Evolutionary conservation across 2,113 vertebrate species (phyloP).

Genomic region (Phainopepla nitens): DNA sequence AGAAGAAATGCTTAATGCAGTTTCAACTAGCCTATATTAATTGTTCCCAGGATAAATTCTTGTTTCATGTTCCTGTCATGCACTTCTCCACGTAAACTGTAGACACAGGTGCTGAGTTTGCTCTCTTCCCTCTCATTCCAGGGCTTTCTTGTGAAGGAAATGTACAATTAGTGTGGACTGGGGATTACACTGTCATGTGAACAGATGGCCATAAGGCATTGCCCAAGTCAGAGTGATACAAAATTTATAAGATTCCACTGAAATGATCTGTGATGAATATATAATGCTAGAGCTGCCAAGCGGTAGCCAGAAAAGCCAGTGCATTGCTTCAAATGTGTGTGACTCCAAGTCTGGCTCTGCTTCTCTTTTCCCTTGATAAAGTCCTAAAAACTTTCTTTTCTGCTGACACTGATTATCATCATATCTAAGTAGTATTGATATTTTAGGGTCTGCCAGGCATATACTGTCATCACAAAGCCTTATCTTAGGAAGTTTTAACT

Average conservation of each 20-base stretch:
- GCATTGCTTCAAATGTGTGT: neutral
- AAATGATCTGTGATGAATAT: neutral
- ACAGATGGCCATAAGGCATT: neutral
- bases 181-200: neutral
- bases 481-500: slow-evolving; percentile 28
- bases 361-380: neutral
- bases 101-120: neutral
- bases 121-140: neutral
- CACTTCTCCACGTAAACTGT: neutral
- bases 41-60: neutral
- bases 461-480: slow-evolving; percentile 5
- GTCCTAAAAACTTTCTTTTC: neutral
- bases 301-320: neutral
- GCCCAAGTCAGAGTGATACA: neutral
- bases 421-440: slow-evolving; percentile 18
- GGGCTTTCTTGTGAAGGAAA: neutral
- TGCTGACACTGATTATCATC: neutral
- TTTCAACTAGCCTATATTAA: neutral
- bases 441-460: neutral
- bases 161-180: neutral
- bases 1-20: neutral
- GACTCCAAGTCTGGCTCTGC: neutral
- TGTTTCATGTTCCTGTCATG: neutral
- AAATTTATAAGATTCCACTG: neutral
- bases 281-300: neutral